Base-by-base conservation (phyloP, 2,113 vertebrate genomes). In the Pleuronectes platessa region DNA sequence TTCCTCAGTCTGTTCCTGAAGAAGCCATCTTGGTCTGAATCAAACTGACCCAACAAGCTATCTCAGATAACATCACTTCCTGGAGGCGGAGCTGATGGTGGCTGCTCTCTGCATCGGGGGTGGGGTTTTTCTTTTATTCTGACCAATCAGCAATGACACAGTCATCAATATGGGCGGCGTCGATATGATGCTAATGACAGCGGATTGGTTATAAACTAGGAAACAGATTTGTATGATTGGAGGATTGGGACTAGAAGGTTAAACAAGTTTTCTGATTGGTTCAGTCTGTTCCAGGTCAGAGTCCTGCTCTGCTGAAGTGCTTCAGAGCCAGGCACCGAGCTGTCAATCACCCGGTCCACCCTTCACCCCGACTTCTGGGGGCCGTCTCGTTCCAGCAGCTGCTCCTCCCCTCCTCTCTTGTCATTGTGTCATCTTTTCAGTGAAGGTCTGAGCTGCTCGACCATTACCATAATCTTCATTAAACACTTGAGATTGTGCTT, bases 381-480 rank as follows among this genome's bases (percentile, higher is more conserved):
- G 68, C 56, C 76, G 65, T 60, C 71, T 67, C 68, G 35, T n/a
- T 63, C 21, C 70, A 20, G 78, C 79, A 87, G 86, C 79, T 88
- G 86, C 82, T 58, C 47, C 74, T 59, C 66, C 69, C 65, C 89
- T 93, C 83, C 85, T 82, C 87, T 76, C 81, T 88, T 58, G 60
- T 88, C 86, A 65, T 90, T 90, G 88, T 90, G 79, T 90, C 71
- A 62, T 79, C 90, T 88, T 91, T 92, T 92, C 88, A 84, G 82
- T 54, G 74, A 88, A 87, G 79, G 83, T 86, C 88, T 91, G 83
- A 92, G 87, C 87, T 65, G 76, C 73, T 84, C 86, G 76, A 85
- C 81, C 86, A 89, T 93, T 93, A 93, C 91, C 92, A 94, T 94
- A 94, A 94, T 94, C 93, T 93, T 92, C 91, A 93, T 93, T 93